These are phyloP conservation scores for Psococerastis gibbosa DNA, from an alignment of 2,888 invertebrate species.

Conservation along the genomic window DNA sequence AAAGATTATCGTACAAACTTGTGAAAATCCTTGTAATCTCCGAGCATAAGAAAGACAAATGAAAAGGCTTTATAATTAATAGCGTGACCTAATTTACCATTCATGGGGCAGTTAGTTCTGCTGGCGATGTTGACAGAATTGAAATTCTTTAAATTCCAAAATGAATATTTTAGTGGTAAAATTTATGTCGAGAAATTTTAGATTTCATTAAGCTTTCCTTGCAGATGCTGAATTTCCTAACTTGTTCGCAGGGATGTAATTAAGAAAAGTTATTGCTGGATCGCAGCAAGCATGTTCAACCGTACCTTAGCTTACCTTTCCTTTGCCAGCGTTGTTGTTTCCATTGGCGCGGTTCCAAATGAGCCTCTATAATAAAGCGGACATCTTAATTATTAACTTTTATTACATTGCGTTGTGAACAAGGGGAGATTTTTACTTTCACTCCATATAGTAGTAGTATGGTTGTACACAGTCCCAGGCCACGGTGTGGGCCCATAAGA, in stretches of 20 bases:
- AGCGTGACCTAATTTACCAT: not conserved
- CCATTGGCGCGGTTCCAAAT: not conserved
- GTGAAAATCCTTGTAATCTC: too few relatives aligned
- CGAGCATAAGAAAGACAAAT: not conserved
- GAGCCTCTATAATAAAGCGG: too few relatives aligned
- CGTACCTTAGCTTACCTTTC: not conserved
- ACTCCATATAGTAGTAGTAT: too few relatives aligned
- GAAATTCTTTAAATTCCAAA: slow-evolving; percentile 9
- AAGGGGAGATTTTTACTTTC: too few relatives aligned
- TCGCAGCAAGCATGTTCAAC: not conserved
- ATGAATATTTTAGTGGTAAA: slow-evolving; percentile 10
- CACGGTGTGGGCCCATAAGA: too few relatives aligned
- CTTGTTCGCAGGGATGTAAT: not conserved
- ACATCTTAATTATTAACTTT: too few relatives aligned
- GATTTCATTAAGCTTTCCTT: slow-evolving; percentile 10
- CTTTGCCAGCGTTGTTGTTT: not conserved
- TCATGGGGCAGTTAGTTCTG: not conserved
- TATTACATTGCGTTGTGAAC: too few relatives aligned
- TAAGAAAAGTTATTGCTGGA: not conserved
- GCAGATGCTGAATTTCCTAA: slow-evolving; percentile 2
- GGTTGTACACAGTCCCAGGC: too few relatives aligned
- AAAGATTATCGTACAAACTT: too few relatives aligned
- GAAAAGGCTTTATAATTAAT: not conserved
- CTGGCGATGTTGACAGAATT: not conserved
- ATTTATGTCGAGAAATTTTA: slow-evolving; percentile 9